These are phyloP conservation scores for Danaus chrysippus DNA, from an alignment of 2,888 invertebrate species.

Conservation along the genomic window DNA sequence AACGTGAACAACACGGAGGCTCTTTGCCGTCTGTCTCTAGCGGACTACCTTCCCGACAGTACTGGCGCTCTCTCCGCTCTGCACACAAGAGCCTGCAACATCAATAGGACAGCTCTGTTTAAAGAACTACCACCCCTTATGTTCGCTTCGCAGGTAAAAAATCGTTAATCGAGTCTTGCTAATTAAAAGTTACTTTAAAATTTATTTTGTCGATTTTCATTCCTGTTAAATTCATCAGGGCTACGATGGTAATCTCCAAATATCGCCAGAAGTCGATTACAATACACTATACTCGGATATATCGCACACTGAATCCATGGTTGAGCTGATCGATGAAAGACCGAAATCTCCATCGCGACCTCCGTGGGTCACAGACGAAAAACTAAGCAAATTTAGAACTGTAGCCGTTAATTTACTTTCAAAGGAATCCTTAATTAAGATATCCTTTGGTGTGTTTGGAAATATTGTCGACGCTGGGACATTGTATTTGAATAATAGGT, in stretches of 20 bases:
- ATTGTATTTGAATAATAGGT: conserved; percentile 66
- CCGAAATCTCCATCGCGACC: conserved; percentile 52
- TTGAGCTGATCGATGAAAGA: conserved; percentile 44
- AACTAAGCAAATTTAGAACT: conserved; percentile 40
- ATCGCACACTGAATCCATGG: conserved; percentile 39
- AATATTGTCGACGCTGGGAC: conserved; percentile 67
- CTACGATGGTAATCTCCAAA: conserved; percentile 47
- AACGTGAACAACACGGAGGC: conserved; percentile 54
- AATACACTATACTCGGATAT: conserved; percentile 44
- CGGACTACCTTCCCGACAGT: conserved; percentile 64
- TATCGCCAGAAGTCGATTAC: conserved; percentile 55
- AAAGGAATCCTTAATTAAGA: conserved; percentile 55
- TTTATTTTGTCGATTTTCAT: not conserved
- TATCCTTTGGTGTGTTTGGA: conserved; percentile 55
- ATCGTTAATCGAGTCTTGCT: not conserved
- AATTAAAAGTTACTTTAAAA: not conserved
- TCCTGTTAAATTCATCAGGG: conserved; percentile 45
- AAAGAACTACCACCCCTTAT: conserved; percentile 57
- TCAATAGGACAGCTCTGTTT: conserved; percentile 42
- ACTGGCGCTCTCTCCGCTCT: conserved; percentile 48
- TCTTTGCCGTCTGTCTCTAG: conserved; percentile 53
- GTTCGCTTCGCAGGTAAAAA: conserved; percentile 61
- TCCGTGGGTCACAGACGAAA: conserved; percentile 58
- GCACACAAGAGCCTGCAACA: conserved; percentile 49
- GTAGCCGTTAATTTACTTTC: conserved; percentile 48